Percentiles rank a stretch among this genome's conserved stretches.
Conservation (phyloP, 2,888 invertebrate species). For the Microctonus brassicae region DNA sequence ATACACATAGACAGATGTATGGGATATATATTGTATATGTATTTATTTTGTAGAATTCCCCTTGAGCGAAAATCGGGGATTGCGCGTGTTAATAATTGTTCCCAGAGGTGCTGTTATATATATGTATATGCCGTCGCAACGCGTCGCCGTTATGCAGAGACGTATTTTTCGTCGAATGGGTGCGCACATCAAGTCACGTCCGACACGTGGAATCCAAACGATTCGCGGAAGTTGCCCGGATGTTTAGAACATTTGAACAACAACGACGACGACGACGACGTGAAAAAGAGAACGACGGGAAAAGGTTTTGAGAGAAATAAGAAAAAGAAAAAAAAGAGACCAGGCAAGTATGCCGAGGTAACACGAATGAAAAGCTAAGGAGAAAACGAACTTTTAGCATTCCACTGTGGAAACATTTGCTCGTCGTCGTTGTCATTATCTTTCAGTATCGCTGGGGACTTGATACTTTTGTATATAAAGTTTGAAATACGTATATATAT, state of each 20-base stretch:
- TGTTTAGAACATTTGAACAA: slow-evolving; percentile 27
- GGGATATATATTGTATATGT: neutral
- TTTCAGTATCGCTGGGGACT: neutral
- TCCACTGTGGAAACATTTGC: neutral
- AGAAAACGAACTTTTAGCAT: neutral
- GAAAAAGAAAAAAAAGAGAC: neutral
- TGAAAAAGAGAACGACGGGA: neutral
- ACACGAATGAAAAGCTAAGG: neutral
- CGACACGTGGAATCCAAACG: slow-evolving; percentile 12
- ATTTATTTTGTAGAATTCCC: neutral
- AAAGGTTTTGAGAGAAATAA: neutral
- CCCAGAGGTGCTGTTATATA: slow-evolving; percentile 12
- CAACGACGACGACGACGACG: slow-evolving; percentile 19
- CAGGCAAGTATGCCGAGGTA: neutral
- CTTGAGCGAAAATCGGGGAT: neutral
- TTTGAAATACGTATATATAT: neutral
- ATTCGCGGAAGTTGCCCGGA: slow-evolving; percentile 29
- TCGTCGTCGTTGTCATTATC: neutral
- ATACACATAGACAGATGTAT: too few relatives aligned
- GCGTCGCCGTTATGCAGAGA: slow-evolving; percentile 2
- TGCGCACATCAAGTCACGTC: slow-evolving; percentile 11
- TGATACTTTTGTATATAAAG: neutral
- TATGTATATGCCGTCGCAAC: neutral
- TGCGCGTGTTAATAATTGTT: slow-evolving; percentile 22
- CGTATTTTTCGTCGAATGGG: slow-evolving; percentile 19